Percentiles rank a stretch among this genome's conserved stretches.
Evolutionary conservation across 2,797 vertebrate genomes (phyloP).

Genomic region (Cossypha polioptera): DNA sequence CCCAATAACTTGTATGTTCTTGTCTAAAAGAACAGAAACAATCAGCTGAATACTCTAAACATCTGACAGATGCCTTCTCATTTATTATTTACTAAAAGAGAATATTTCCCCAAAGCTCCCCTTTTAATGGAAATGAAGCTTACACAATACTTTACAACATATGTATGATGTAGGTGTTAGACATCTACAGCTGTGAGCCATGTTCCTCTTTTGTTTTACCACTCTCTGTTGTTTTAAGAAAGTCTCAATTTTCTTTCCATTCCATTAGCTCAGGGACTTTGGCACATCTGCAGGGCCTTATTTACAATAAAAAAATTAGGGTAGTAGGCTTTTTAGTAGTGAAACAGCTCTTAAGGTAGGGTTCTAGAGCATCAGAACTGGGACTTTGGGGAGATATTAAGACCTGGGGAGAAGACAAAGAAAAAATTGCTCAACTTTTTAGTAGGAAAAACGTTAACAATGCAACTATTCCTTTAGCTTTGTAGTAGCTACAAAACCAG

Average conservation of each 20-base stretch:
- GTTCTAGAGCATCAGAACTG: background rate
- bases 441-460: background rate
- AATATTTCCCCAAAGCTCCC: background rate
- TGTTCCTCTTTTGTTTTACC: background rate
- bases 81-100: background rate
- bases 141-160: background rate
- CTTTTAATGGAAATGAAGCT: background rate
- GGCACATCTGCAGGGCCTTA: background rate
- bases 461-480: background rate
- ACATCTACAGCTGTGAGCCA: background rate
- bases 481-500: background rate
- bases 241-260: background rate
- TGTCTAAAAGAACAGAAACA: background rate
- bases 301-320: background rate
- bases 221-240: background rate
- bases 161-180: background rate
- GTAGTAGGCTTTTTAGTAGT: background rate
- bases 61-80: background rate
- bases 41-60: background rate
- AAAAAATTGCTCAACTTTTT: background rate
- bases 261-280: background rate
- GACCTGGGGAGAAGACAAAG: background rate
- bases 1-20: background rate
- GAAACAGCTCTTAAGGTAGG: background rate
- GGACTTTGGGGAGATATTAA: background rate